phyloP scores from a whole-genome alignment of 2,888 invertebrate genomes.

The Neelides folsomi region DNA sequence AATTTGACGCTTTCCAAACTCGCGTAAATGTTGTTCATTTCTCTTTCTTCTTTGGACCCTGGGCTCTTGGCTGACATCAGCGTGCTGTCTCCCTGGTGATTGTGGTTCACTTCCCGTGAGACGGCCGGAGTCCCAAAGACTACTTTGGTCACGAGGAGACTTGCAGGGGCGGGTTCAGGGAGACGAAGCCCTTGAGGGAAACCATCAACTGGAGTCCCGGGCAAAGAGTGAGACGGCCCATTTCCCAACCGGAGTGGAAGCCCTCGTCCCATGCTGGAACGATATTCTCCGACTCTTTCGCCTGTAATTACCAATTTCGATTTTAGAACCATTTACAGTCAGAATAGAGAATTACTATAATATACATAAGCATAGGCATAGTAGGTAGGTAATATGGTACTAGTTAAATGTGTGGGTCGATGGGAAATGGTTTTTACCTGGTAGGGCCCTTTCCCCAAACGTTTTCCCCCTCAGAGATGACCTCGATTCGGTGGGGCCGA shows the following conservation, averaged over 20 bases:
- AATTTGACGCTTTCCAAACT: slow-evolving; percentile 34
- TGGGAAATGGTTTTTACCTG: slow-evolving; percentile 31
- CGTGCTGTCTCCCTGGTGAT: slow-evolving; percentile 33
- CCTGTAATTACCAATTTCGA: slow-evolving; percentile 32
- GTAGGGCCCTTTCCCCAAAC: slow-evolving; percentile 33
- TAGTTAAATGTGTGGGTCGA: too few species aligned
- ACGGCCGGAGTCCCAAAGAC: slow-evolving; percentile 34
- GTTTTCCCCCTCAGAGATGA: slow-evolving; percentile 33
- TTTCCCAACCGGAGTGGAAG: slow-evolving; percentile 31
- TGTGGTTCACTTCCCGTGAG: slow-evolving; percentile 32
- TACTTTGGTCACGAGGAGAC: slow-evolving; percentile 33
- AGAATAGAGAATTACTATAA: too few species aligned
- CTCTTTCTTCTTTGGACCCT: slow-evolving; percentile 29
- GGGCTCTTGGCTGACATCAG: slow-evolving; percentile 30
- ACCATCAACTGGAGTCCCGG: slow-evolving; percentile 33
- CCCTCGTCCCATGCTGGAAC: slow-evolving; percentile 33
- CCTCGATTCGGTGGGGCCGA: slow-evolving; percentile 32
- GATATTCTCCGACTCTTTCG: slow-evolving; percentile 34
- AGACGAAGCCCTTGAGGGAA: slow-evolving; percentile 33
- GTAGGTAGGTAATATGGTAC: too few species aligned
- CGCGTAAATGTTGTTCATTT: slow-evolving; percentile 33
- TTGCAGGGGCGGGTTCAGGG: slow-evolving; percentile 33
- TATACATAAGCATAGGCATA: too few species aligned
- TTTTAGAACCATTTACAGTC: too few species aligned
- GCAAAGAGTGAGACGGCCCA: slow-evolving; percentile 32